Percentiles rank a stretch among this genome's conserved stretches.
Conservation (phyloP, 2,797 vertebrate species). For the Spondyliosoma cantharus region DNA sequence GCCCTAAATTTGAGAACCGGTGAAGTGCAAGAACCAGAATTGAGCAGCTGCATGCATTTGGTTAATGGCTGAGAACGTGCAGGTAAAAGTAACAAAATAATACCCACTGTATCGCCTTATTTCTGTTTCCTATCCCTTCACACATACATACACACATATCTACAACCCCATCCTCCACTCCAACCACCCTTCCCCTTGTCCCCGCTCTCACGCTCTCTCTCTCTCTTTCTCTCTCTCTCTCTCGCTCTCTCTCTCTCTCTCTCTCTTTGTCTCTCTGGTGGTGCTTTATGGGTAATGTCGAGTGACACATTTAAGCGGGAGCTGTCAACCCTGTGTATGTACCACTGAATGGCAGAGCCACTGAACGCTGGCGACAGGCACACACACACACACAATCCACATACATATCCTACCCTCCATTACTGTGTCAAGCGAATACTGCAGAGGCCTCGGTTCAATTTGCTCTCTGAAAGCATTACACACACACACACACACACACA, state of each 20-base stretch:
- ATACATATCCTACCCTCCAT: constrained; percentile 54
- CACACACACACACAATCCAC: constrained; percentile 41
- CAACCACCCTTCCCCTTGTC: constrained; percentile 19
- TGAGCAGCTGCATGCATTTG: constrained; percentile 26
- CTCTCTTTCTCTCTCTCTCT: constrained; percentile 40
- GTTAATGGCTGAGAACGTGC: constrained; percentile 23
- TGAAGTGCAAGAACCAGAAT: background rate
- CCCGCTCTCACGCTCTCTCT: constrained; percentile 42
- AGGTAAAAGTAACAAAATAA: constrained; percentile 24
- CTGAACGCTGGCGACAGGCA: constrained; percentile 62
- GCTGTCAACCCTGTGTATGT: constrained; percentile 80
- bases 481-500: constrained; percentile 22
- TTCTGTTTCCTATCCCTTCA: constrained; percentile 33
- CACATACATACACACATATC: constrained; percentile 19
- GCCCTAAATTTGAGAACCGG: constrained; percentile 20
- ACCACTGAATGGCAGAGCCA: constrained; percentile 77
- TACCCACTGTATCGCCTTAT: background rate
- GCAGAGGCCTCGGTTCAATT: constrained; percentile 57
- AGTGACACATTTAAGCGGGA: constrained; percentile 83
- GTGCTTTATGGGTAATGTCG: constrained; percentile 80
- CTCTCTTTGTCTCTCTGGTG: constrained; percentile 51
- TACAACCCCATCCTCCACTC: constrained; percentile 17
- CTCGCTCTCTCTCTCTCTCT: constrained; percentile 46
- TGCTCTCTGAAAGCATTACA: constrained; percentile 40
- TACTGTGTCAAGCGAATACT: constrained; percentile 55